phyloP scores from a whole-genome alignment of 2,113 vertebrate species.

The Naja naja region DNA sequence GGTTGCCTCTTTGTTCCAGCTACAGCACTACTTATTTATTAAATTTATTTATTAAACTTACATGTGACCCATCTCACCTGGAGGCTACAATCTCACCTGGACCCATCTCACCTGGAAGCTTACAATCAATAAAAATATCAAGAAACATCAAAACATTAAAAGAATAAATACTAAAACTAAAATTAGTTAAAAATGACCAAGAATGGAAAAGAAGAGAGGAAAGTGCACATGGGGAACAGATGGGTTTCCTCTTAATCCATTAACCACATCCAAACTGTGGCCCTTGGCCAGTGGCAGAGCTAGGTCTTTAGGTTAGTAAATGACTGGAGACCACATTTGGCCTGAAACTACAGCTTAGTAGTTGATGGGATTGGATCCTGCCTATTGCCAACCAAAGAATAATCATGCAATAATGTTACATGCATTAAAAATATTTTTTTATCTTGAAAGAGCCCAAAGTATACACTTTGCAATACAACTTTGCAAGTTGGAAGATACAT shows the following conservation, averaged over 20 bases:
- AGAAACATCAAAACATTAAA: neutral
- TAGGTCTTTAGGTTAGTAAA: neutral
- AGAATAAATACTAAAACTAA: neutral
- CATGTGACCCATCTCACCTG: neutral
- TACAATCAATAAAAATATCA: neutral
- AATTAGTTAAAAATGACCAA: neutral
- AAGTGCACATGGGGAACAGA: neutral
- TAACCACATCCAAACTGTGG: neutral
- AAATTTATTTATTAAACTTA: neutral
- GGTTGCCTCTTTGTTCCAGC: neutral
- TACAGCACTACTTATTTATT: neutral
- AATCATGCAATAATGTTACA: neutral
- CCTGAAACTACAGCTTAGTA: neutral
- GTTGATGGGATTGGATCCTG: neutral
- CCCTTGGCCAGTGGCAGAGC: neutral
- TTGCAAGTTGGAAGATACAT: neutral
- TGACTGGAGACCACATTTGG: neutral
- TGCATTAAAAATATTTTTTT: neutral
- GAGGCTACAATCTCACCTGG: no score
- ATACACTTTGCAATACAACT: no score
- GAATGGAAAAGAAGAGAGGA: neutral
- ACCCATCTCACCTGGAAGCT: neutral
- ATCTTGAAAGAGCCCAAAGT: neutral
- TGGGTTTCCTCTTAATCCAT: neutral
- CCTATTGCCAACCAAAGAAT: neutral